Evolutionary conservation across 2,888 invertebrate species (phyloP), one percentile per base, ranked within the genome.

Genomic region (Pheosia gnoma): DNA sequence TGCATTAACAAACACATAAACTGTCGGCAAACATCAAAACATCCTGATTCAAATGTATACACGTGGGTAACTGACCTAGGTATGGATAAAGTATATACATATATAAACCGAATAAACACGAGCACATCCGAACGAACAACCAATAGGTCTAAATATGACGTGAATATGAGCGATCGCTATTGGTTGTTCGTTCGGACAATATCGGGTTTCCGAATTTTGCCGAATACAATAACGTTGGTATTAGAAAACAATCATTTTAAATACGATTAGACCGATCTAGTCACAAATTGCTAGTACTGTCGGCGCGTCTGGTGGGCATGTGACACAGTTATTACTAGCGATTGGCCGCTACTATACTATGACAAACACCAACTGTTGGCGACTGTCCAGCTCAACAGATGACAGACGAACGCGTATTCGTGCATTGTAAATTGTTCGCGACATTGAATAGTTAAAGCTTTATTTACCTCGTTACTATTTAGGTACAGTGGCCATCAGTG

Each of bases 301-400:
- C 55, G 37, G 9, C 5, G 13, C 52, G 52, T 59, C 58, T 61
- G 57, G 13, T n/a, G 5, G 9, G 25, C 36, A 51, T 49, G 36
- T 41, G 13, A 54, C 43, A 47, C 36, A 38, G 45, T 37, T 78
- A 81, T 79, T 75, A 78, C 68, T 66, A 73, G 77, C 75, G 75
- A 80, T 82, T 84, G 80, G 83, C 80, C 75, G 72, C 68, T 66
- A 69, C 70, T 72, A 25, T 25, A 66, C 77, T 68, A 60, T 66
- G 71, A 72, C 71, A 71, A 69, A 72, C 67, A 72, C 77, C 80
- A 80, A 72, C 71, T 71, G 75, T 74, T 89, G 88, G 89, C 88
- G 79, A 56, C 3, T 57, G 41, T 70, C 89, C 89, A 88, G 80
- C 81, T 79, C 75, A 72, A 79, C 84, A 85, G 81, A 80, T 79